Percentiles rank a stretch among this genome's conserved stretches.
phyloP scores from a whole-genome alignment of 2,888 invertebrate species.

The Seira musarum region DNA sequence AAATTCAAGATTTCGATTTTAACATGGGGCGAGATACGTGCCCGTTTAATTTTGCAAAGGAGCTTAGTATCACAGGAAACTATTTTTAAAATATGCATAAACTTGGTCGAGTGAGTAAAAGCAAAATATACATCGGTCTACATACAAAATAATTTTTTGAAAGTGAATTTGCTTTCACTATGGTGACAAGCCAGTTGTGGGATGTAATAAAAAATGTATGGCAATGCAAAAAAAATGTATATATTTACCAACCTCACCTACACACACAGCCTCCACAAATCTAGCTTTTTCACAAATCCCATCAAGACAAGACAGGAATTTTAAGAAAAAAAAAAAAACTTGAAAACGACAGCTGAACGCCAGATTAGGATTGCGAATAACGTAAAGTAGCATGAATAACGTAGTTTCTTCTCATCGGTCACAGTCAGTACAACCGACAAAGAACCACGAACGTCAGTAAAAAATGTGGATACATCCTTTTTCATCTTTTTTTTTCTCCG shows the following conservation, averaged over 20 bases:
- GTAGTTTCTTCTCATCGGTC: conserved; percentile 8
- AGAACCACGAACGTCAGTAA: neutral
- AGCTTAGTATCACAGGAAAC: too few relatives aligned
- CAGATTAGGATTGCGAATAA: neutral
- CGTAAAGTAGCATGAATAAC: neutral
- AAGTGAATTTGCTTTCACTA: too few relatives aligned
- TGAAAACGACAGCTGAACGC: neutral
- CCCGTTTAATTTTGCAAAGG: too few relatives aligned
- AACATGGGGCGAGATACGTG: too few relatives aligned
- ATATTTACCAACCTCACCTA: conserved; percentile 13
- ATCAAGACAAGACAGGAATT: neutral
- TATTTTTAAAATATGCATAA: too few relatives aligned
- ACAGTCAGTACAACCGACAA: conserved; percentile 10
- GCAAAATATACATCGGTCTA: too few relatives aligned
- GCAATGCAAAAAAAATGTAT: conserved; percentile 3
- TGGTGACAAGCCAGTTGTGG: too few relatives aligned
- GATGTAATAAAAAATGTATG: neutral
- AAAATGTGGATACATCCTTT: neutral
- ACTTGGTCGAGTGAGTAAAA: too few relatives aligned
- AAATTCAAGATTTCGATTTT: too few relatives aligned
- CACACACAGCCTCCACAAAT: neutral
- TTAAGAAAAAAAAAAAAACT: neutral
- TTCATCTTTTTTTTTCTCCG: neutral
- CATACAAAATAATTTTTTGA: too few relatives aligned
- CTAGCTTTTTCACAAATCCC: neutral